Base-by-base conservation (phyloP, 2,113 vertebrate genomes). In the Regulus satrapa region DNA sequence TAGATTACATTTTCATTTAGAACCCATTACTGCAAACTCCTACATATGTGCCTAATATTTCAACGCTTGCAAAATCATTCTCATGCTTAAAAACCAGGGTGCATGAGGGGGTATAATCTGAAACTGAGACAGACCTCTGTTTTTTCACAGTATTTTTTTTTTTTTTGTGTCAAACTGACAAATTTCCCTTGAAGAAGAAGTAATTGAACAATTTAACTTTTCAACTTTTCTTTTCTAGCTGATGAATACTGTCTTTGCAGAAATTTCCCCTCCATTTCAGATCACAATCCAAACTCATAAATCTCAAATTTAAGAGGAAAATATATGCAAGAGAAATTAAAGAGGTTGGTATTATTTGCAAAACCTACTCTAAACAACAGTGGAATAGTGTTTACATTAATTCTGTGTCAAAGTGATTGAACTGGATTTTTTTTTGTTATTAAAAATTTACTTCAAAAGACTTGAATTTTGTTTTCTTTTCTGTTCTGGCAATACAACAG, bases 401-500 rank as follows among this genome's bases (percentile, higher is more conserved):
- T 8, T 81, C 16, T 36, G 31, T 25, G 59, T 81, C 56, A 49
- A 74, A 88, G 56, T 85, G 79, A 97, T 84, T 78, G 32, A 88
- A 93, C 34, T 88, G 36, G 17, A 85, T 76, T 79, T 68, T 40
- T 87, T 76, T 79, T 68, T 40, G 52, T 85, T 85, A 77, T 45
- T 82, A 88, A 73, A 31, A 82, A 59, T 91, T 90, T 34, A 43
- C 59, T 94, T 94, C 67, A 51, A 75, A 17, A 64, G 56, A 66
- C 68, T 72, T 92, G 67, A 68, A 76, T 69, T 92, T 85, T 91
- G 9, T 8, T 92, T 96, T 56, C 32, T 76, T 79, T 93, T 75
- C 59, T 92, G 17, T 88, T 94, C 87, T 96, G 96, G 91, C 94
- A 95, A 51, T 49, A 72, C 68, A 93, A 95, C 77, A 95, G 89